These are phyloP conservation scores for Meandrina meandrites DNA, from an alignment of 92 coral and sea anemone species.

Conservation along the genomic window DNA sequence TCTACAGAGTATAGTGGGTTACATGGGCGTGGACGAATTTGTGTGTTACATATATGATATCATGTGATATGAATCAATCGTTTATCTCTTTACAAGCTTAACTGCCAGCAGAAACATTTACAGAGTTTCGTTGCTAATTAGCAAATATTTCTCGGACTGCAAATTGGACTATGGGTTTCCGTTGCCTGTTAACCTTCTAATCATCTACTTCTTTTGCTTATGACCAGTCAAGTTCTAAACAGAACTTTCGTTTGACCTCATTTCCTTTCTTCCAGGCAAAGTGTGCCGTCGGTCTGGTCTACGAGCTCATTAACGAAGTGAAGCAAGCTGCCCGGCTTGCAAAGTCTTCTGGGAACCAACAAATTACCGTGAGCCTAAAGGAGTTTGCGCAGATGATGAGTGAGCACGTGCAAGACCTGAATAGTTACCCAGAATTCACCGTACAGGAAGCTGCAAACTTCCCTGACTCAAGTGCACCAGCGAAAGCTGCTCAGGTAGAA, in stretches of 20 bases:
- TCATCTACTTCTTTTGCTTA: too few relatives aligned
- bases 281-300: slow-evolving; percentile 36
- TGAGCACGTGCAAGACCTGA: slow-evolving; percentile 9
- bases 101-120: too few relatives aligned
- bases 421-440: slow-evolving; percentile 34
- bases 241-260: not conserved
- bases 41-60: too few relatives aligned
- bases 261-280: slow-evolving; percentile 22
- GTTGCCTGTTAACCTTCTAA: too few relatives aligned
- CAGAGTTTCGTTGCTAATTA: too few relatives aligned
- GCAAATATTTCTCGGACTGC: too few relatives aligned
- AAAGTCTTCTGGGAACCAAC: slow-evolving; percentile 18
- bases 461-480: slow-evolving; percentile 36
- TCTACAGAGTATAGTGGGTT: too few relatives aligned
- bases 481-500: slow-evolving; percentile 33
- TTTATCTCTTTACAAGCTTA: too few relatives aligned
- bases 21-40: too few relatives aligned
- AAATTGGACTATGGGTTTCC: too few relatives aligned
- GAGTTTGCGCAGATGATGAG: slow-evolving; percentile 42
- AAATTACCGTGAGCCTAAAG: slow-evolving; percentile 9
- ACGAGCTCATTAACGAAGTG: slow-evolving; percentile 29
- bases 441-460: slow-evolving; percentile 34
- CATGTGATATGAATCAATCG: too few relatives aligned
- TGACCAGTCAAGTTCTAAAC: too few relatives aligned
- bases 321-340: slow-evolving; percentile 33